Base-by-base conservation (phyloP, 2,113 vertebrate genomes). In the Oxygymnocypris stewartii region DNA sequence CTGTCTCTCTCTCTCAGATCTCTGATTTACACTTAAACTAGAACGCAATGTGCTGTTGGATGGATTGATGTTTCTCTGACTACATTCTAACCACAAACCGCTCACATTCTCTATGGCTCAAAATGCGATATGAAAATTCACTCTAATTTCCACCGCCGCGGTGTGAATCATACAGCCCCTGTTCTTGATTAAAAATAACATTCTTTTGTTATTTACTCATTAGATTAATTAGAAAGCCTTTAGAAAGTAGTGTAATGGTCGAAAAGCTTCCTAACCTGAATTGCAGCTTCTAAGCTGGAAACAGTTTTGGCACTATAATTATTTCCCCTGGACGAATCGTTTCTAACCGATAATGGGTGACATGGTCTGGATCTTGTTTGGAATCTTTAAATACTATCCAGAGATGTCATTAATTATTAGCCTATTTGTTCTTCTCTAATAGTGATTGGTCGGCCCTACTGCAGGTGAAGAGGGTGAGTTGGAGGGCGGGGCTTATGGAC, bases 401-500 rank as follows among this genome's bases (percentile, higher is more conserved):
- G 61, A 49, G 42, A 47, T 47, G 20, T 82, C 4, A 31, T 47
- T 16, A 51, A 82, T 51, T 37, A 51, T 37, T 49, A 40, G 40
- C 40, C 40, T 40, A 16, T 31, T 69, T 20, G 49, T 47, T 82
- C 59, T n/a, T 82, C 8, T 73, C 44, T 84, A 57, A 74, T 74
- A 23, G 44, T 35, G 65, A 54, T 16, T 71, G 81, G 81, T 40
- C 51, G 69, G 54, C 25, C 73, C 42, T 42, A 59, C 49, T 69
- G 42, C 3, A 47, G 86, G 74, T 40, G 40, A 69, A 84, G n/a
- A 87, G 12, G 47, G 84, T 74, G 44, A 31, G 44, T 57, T 51
- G 54, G 90, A 89, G 90, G 54, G 57, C 84, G 40, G 86, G 86
- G 67, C 86, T 86, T 14, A 54, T 35, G 40, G 61, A 3, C 13